Base-by-base conservation (phyloP, 2,113 vertebrate genomes). In the Dicaeum eximium region DNA sequence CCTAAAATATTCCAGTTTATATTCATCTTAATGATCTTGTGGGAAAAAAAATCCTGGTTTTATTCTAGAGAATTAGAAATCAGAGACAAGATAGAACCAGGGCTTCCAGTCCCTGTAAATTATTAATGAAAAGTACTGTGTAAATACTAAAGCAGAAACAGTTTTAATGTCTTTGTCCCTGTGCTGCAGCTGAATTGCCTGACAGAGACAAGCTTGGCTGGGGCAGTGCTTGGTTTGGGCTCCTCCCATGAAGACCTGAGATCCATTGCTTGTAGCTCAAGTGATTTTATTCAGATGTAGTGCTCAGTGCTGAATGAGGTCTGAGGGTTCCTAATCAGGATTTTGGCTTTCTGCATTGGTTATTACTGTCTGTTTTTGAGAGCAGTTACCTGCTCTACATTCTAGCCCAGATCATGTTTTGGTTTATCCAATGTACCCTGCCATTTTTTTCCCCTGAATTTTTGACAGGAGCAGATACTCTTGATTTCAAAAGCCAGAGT, bases 101-200 rank as follows among this genome's bases (percentile, higher is more conserved):
- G 27, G n/a, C 48, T 92, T 93, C 56, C 48, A 91, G 22, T 93
- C 51, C 9, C 27, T 86, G 35, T 91, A 84, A 92, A 93, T 95
- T 88, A 88, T 93, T 79, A 66, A 93, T 93, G 91, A 80, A 61
- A 62, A 87, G 8, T 58, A 44, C 33, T 88, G 54, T 84, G 61
- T 50, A 94, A 95, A 95, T 95, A 94, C 64, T 61, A 88, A 79
- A 86, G 78, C 35, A 87, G 64, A 48, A 62, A 8, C 74, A 75
- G 42, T 93, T 93, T 61, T 67, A 31, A 53, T 66, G 73, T 64
- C 56, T 85, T 77, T 86, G 65, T 86, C 51, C 78, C n/a, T 72
- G 3, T n/a, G 25, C 53, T 89, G 53, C 70, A 57, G 28, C 77
- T 75, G 66, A 62, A 30, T 31, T 7, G 3, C 37, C 56, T 79